A percentile compares a stretch with the other conserved stretches of the same genome.
These are phyloP conservation scores for Condylostylus longicornis DNA, from an alignment of 1,140 invertebrate genomes.

Conservation along the genomic window DNA sequence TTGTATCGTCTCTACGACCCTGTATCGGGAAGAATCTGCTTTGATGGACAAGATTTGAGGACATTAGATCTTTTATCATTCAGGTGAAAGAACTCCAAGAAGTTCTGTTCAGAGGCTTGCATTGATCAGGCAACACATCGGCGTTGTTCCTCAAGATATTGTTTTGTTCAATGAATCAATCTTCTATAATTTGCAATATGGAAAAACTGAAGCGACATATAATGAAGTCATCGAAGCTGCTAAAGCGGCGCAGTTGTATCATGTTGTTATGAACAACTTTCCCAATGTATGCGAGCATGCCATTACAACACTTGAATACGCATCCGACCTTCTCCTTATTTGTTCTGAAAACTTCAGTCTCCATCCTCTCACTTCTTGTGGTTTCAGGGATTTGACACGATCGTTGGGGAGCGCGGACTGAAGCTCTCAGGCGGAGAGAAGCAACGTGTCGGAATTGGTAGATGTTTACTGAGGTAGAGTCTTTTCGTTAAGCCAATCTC, in stretches of 20 bases:
- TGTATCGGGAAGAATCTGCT: conserved; percentile 56
- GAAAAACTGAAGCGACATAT: conserved; percentile 54
- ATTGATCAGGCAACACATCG: too few species aligned
- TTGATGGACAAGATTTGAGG: conserved; percentile 72
- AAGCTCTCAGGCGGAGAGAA: conserved; percentile 90
- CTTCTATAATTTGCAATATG: conserved; percentile 85
- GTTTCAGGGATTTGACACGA: conserved; percentile 77
- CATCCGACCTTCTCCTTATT: too few species aligned
- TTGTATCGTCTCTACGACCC: conserved; percentile 91
- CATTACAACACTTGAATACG: too few species aligned
- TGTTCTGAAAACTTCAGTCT: too few species aligned
- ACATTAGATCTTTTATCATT: conserved; percentile 84
- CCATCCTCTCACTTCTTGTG: too few species aligned
- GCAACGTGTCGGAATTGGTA: conserved; percentile 87
- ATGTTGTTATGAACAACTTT: conserved; percentile 62
- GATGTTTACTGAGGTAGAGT: conserved; percentile 89
- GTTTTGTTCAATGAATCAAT: conserved; percentile 94
- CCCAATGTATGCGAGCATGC: too few species aligned
- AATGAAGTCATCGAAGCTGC: conserved; percentile 73
- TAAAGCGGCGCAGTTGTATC: conserved; percentile 81
- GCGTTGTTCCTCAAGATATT: too few species aligned
- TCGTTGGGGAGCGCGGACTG: conserved; percentile 73
- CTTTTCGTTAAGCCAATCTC: too few species aligned
- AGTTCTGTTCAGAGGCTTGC: too few species aligned
- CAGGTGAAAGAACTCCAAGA: too few species aligned